A percentile compares a stretch with the other conserved stretches of the same genome.
These are phyloP conservation scores for Pogonus chalceus DNA, from an alignment of 1,140 invertebrate species.

Conservation along the genomic window DNA sequence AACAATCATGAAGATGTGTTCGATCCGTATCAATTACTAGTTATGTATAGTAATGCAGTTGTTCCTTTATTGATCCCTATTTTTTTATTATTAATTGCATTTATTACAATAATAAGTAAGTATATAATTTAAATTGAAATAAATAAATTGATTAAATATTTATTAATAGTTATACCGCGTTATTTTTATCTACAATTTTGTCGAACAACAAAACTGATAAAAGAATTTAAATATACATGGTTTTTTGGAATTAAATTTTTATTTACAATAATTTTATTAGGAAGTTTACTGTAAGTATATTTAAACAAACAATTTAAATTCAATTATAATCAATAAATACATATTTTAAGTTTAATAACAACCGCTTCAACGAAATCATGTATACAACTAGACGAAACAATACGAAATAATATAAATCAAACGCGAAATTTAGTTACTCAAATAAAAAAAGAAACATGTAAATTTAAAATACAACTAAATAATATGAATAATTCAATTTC, in stretches of 20 bases:
- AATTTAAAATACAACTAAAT: background rate
- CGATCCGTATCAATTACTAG: background rate
- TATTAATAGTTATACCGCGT: background rate
- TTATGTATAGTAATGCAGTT: background rate
- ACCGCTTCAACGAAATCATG: no score
- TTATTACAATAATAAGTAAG: background rate
- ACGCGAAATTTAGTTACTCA: background rate
- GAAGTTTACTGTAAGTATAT: no score
- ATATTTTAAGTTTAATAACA: no score
- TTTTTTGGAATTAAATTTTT: no score
- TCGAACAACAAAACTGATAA: no score
- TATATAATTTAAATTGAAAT: background rate
- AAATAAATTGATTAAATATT: background rate
- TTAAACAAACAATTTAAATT: no score
- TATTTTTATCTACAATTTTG: background rate
- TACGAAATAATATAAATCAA: background rate
- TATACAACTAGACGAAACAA: background rate
- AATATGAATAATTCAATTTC: background rate
- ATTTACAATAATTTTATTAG: no score
- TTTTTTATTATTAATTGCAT: background rate
- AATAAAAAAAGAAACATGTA: background rate
- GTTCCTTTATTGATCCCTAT: background rate
- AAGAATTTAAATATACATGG: no score
- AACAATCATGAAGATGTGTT: background rate
- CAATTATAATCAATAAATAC: no score